Evolutionary conservation across 1,140 invertebrate genomes (phyloP).

Genomic region (Myzus persicae): DNA sequence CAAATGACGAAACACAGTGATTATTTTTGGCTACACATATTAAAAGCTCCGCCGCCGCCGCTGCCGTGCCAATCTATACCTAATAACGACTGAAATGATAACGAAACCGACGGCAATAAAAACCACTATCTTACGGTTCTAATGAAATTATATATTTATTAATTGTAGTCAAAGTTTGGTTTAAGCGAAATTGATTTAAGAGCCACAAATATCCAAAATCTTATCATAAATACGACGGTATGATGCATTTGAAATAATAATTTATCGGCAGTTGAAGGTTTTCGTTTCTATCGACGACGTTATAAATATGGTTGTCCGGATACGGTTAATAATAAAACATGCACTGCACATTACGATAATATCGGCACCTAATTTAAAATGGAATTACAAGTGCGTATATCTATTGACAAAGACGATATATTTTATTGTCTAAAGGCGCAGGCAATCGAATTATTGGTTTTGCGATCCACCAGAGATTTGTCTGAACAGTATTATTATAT

Average conservation of each 20-base stretch:
- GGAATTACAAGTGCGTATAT: background rate
- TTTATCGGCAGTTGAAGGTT: background rate
- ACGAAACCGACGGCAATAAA: too few relatives aligned
- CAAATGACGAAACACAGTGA: too few relatives aligned
- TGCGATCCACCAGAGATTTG: background rate
- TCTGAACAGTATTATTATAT: background rate
- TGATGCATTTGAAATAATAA: background rate
- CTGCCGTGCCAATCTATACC: too few relatives aligned
- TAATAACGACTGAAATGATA: too few relatives aligned
- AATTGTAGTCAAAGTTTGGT: too few relatives aligned
- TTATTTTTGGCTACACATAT: too few relatives aligned
- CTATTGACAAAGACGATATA: background rate
- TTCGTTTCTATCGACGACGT: background rate
- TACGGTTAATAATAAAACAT: background rate
- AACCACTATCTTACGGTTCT: too few relatives aligned
- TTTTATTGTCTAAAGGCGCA: background rate
- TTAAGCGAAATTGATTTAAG: too few relatives aligned
- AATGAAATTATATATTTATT: too few relatives aligned
- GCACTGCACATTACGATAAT: background rate
- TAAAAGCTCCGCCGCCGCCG: too few relatives aligned
- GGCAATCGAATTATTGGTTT: background rate
- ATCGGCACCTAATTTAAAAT: background rate
- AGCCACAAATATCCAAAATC: background rate
- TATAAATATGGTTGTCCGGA: background rate
- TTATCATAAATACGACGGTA: background rate